Evolutionary conservation across 2,113 vertebrate genomes (phyloP), one percentile per base, ranked within the genome.

Genomic region (Callithrix jacchus): DNA sequence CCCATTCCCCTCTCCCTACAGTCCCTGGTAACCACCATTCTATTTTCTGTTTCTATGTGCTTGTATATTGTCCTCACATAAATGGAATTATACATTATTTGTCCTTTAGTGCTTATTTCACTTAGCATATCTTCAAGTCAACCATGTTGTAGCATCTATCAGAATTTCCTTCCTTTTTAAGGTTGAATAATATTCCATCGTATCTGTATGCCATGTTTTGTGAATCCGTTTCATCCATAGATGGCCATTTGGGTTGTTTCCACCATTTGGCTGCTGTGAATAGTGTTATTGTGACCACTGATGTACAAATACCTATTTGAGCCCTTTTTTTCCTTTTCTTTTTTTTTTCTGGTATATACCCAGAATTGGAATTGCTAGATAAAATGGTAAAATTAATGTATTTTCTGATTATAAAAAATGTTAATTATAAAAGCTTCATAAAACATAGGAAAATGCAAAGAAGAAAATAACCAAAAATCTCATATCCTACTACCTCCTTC

Each of bases 391-490:
- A 42, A 42, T 42, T 42, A 42, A 70, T 81, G 37, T 68, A 56
- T 66, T 88, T 71, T 77, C 37, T 85, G 18, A 81, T n/a, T 84
- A 58, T 30, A 8, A 68, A 68, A 68, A 68, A 68, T 79, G 25
- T 35, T 82, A 92, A 89, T 13, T 82, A 14, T 5, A 89, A 95
- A 85, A 61, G 27, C 32, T 71, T 89, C 8, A 93, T 40, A 42
- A 96, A 93, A 80, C 14, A 70, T 2, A 89, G 58, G 35, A 94
- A 93, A 90, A 96, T 37, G 8, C 6, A 71, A 89, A 61, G 9
- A 77, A 91, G 23, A 95, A 93, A 92, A 94, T 54, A 23, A 93
- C 9, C 13, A 14, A 91, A 11, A 37, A 74, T 90, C 35, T 96
- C 32, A 45, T 2, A 20, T 58, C 8, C 47, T 76, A 76, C 7